phyloP scores from a whole-genome alignment of 2,797 vertebrate species.

The Octomys mimax region DNA sequence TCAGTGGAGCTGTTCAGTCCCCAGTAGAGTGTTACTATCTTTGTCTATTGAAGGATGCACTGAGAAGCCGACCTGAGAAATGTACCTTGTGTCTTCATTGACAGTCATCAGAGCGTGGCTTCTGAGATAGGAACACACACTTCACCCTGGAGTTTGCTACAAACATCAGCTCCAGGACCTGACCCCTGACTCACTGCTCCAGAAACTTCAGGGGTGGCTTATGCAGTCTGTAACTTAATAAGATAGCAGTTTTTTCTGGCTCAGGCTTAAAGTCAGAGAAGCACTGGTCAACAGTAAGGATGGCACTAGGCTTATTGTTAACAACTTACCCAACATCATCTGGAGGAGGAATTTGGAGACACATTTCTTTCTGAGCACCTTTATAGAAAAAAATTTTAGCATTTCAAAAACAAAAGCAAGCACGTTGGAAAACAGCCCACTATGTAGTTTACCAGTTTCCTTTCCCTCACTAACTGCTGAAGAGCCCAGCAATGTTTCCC shows the following conservation, averaged over 20 bases:
- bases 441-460: not conserved
- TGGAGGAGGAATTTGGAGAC: not conserved
- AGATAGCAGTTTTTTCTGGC: not conserved
- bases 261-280: not conserved
- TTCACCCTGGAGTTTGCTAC: not conserved
- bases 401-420: not conserved
- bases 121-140: not conserved
- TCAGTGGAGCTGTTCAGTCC: not conserved
- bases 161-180: not conserved
- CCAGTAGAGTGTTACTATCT: not conserved
- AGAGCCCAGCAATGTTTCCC: not conserved
- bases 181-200: too few relatives aligned
- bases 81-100: not conserved
- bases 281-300: not conserved
- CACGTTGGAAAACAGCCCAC: not conserved
- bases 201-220: not conserved
- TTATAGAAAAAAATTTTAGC: not conserved
- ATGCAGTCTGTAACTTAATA: not conserved
- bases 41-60: not conserved
- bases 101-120: not conserved
- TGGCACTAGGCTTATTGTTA: not conserved
- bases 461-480: not conserved
- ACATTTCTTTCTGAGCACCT: not conserved
- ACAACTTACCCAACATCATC: not conserved
- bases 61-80: not conserved